Conservation (phyloP, 2,888 invertebrate species). For the Cordilura impudica region DNA sequence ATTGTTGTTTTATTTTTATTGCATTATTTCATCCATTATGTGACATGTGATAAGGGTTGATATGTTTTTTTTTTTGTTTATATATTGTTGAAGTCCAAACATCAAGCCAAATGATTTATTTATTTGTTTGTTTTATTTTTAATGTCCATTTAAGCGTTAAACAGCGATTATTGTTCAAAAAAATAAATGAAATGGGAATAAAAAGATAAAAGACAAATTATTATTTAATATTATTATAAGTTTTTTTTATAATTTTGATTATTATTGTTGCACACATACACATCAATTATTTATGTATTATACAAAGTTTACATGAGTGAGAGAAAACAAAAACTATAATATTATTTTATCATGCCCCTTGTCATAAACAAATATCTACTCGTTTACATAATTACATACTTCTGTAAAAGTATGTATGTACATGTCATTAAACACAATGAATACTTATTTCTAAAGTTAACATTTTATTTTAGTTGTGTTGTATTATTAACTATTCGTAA, state of each 20-base stretch:
- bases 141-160: not conserved
- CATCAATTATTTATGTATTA: slow-evolving; percentile 30
- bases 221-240: not conserved
- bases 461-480: not conserved
- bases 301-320: slow-evolving; percentile 21
- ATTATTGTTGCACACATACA: not conserved
- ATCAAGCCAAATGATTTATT: not conserved
- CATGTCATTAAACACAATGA: not conserved
- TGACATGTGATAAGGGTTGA: not conserved
- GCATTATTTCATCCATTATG: not conserved
- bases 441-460: too few relatives aligned
- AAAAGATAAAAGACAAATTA: not conserved
- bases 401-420: not conserved
- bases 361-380: not conserved
- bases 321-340: slow-evolving; percentile 33
- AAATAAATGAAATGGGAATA: not conserved
- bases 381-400: not conserved
- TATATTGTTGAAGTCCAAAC: too few relatives aligned
- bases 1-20: not conserved
- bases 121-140: not conserved
- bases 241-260: not conserved
- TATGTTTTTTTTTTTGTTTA: too few relatives aligned
- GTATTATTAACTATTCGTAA: not conserved
- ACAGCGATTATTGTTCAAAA: slow-evolving; percentile 17
- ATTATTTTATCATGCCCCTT: slow-evolving; percentile 44